Base-by-base conservation (phyloP, 2,113 vertebrate species). In the Alectura lathami region DNA sequence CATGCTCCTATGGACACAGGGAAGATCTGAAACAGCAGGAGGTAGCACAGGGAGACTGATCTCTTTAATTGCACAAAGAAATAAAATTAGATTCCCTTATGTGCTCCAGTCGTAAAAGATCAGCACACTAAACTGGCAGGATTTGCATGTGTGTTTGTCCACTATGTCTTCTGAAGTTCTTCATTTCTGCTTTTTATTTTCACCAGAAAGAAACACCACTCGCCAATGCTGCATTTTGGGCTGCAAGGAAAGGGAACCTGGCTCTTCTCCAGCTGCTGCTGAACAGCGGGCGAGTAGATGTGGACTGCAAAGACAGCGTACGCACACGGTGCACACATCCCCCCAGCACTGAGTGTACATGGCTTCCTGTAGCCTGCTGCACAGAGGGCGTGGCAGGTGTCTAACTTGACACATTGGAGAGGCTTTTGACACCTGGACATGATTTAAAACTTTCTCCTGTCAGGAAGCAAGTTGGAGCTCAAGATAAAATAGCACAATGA, bases 231-330 rank as follows among this genome's bases (percentile, higher is more conserved):
- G 99, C 98, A 11, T 99, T 99, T 97, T 99, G 99, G 99, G 99
- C 99, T 91, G 98, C 99, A 1, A 98, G 98, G 83, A 99, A 98
- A 96, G 99, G 99, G 95, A 99, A 99, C 97, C 87, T 99, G 98
- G 98, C 99, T 24, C 98, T 99, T 22, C 98, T 99, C 95, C 98
- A 99, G 96, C 98, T 99, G 96, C 97, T 99, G 96, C 96, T 99
- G 91, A 99, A 99, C 98, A 99, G 99, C 8, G 99, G 99, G 6
- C 98, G 99, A 23, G 98, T 99, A 95, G 99, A 99, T 43, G 98
- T 98, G 79, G 99, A 99, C 98, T 99, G 99, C 98, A 99, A 98
- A 98, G 99, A 99, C 98, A 98, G 98, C 91, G 99, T 99, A 99
- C 17, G 98, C 86, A 86, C 59, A 36, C 17, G 48, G 69, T 89